Conservation (phyloP, 2,888 invertebrate genomes). For the Spialia ferax region DNA sequence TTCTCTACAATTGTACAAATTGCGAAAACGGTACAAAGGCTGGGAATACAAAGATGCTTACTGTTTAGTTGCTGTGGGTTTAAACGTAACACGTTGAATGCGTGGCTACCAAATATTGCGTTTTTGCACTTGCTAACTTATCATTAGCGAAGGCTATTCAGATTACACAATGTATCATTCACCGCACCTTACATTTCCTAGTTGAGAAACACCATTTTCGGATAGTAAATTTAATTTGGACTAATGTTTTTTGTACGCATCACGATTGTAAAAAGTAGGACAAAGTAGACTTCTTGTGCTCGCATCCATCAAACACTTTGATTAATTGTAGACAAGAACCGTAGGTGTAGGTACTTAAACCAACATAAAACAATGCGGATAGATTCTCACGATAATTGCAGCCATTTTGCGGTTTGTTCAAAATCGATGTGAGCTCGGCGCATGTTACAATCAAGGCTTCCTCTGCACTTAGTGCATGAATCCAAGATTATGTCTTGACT, state of each 20-base stretch:
- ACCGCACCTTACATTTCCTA: slow-evolving; percentile 38
- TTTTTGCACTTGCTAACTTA: slow-evolving; percentile 16
- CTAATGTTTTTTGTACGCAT: slow-evolving; percentile 28
- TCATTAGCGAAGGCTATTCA: slow-evolving; percentile 26
- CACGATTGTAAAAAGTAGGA: slow-evolving; percentile 40
- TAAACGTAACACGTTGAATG: not conserved
- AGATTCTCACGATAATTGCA: slow-evolving; percentile 50
- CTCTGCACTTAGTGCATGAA: slow-evolving; percentile 10
- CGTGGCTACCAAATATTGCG: not conserved
- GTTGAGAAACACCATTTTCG: slow-evolving; percentile 44
- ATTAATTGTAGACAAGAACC: slow-evolving; percentile 13
- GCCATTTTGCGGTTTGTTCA: slow-evolving; percentile 41
- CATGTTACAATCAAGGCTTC: slow-evolving; percentile 8
- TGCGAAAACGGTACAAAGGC: too few species aligned
- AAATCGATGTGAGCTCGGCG: not conserved
- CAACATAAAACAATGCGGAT: slow-evolving; percentile 50
- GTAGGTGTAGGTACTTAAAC: too few species aligned
- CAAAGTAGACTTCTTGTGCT: slow-evolving; percentile 28
- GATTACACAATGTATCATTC: slow-evolving; percentile 16
- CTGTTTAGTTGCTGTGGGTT: not conserved
- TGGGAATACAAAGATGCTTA: not conserved
- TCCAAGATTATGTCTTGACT: not conserved
- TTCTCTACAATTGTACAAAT: too few species aligned
- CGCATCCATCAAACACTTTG: slow-evolving; percentile 47
- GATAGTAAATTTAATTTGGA: slow-evolving; percentile 43